Evolutionary conservation across 2,113 vertebrate genomes (phyloP).

Genomic region (Apus apus): DNA sequence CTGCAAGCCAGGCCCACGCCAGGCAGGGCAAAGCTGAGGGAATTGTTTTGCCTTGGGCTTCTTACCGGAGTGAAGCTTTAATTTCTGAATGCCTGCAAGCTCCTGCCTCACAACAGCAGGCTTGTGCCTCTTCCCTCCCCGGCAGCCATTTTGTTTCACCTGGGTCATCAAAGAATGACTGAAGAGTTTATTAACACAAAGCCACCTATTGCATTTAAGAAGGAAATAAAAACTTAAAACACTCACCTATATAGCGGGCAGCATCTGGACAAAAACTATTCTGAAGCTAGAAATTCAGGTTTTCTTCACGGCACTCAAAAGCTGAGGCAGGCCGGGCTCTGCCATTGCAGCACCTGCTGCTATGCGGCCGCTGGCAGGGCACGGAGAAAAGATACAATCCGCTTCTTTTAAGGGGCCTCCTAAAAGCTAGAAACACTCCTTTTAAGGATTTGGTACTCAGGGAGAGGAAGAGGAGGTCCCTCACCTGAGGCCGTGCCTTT

Average conservation of each 20-base stretch:
- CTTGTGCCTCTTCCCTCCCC: background rate
- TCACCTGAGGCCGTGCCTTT: rapidly evolving
- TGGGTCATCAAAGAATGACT: background rate
- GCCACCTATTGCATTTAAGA: background rate
- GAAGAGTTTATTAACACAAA: background rate
- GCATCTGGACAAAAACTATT: background rate
- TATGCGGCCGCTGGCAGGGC: rapidly evolving
- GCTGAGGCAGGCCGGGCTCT: background rate
- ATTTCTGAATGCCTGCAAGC: background rate
- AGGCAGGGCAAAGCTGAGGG: background rate
- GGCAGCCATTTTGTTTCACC: background rate
- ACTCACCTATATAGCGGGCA: background rate
- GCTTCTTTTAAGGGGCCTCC: rapidly evolving
- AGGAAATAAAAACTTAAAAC: too few species aligned
- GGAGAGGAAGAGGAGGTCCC: background rate
- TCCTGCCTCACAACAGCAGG: background rate
- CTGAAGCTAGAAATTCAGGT: background rate
- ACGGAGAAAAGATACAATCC: rapidly evolving
- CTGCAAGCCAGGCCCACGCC: background rate
- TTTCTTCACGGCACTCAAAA: background rate
- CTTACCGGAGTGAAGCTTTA: background rate
- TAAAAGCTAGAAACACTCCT: rapidly evolving
- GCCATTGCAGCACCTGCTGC: rapidly evolving
- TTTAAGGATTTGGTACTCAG: background rate
- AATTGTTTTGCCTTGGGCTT: background rate